Conservation (phyloP, 2,797 vertebrate species). For the Onychomys arenicola region DNA sequence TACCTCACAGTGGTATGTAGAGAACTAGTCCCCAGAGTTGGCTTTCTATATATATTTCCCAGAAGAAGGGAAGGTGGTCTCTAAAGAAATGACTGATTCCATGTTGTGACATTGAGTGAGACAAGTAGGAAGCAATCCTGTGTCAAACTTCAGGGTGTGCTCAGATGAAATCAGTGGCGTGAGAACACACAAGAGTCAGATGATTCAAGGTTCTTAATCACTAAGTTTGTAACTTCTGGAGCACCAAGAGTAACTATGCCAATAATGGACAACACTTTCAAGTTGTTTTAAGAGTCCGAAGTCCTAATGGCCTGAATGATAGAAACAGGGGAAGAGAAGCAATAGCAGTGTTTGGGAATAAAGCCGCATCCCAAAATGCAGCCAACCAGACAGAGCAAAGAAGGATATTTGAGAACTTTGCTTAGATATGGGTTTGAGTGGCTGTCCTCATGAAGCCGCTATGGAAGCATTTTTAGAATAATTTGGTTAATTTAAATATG, state of each 20-base stretch:
- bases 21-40: background rate
- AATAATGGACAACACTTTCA: background rate
- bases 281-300: background rate
- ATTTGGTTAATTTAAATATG: background rate
- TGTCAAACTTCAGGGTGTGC: background rate
- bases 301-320: background rate
- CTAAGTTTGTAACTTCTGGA: background rate
- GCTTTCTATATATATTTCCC: background rate
- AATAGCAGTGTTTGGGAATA: background rate
- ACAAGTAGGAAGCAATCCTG: background rate
- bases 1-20: background rate
- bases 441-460: background rate
- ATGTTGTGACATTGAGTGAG: background rate
- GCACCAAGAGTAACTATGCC: background rate
- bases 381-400: background rate
- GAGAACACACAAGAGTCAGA: background rate
- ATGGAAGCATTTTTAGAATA: background rate
- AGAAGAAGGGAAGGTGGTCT: background rate
- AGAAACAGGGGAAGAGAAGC: background rate
- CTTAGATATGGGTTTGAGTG: background rate
- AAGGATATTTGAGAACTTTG: background rate
- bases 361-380: background rate
- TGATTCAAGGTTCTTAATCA: background rate
- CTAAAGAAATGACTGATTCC: background rate
- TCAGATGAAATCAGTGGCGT: background rate